Conservation (phyloP, 1,140 invertebrate species). For the Aphelenchoides avenae region DNA sequence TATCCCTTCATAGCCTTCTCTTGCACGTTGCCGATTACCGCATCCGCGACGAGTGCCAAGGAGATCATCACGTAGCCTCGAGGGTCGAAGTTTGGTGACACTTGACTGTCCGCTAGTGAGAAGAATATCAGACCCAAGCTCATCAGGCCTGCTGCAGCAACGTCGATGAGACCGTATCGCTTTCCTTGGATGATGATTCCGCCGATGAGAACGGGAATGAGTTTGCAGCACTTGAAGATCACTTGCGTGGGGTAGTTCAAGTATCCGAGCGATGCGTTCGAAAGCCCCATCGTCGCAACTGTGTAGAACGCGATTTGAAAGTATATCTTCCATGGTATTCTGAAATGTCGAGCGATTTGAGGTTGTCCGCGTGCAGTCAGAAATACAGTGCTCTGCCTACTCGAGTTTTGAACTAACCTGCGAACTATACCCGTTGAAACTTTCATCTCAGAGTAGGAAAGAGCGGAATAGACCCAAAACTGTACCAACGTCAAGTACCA, state of each 20-base stretch:
- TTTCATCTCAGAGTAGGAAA: too few species aligned
- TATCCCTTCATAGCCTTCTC: slow-evolving; percentile 84
- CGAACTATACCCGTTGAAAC: too few species aligned
- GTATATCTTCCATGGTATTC: slow-evolving; percentile 79
- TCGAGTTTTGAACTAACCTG: too few species aligned
- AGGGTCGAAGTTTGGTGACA: slow-evolving; percentile 80
- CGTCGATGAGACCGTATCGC: slow-evolving; percentile 31
- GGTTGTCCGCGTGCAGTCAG: too few species aligned
- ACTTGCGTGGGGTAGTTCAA: slow-evolving; percentile 87
- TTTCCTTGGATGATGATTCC: slow-evolving; percentile 45
- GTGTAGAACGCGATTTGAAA: slow-evolving; percentile 77
- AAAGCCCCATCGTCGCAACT: slow-evolving; percentile 88
- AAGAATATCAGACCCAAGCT: slow-evolving; percentile 85
- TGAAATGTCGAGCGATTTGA: too few species aligned
- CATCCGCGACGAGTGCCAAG: slow-evolving; percentile 81
- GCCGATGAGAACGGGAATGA: slow-evolving; percentile 73
- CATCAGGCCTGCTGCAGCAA: slow-evolving; percentile 68
- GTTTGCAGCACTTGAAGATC: slow-evolving; percentile 93
- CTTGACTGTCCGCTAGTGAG: slow-evolving; percentile 80
- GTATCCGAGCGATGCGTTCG: slow-evolving; percentile 88
- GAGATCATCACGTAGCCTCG: slow-evolving; percentile 77
- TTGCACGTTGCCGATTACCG: slow-evolving; percentile 89
- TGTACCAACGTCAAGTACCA: too few species aligned
- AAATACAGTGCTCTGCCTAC: too few species aligned
- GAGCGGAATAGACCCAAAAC: too few species aligned